These are phyloP conservation scores for Drosophila pruinosa DNA, from an alignment of 1,140 invertebrate species.

Conservation along the genomic window DNA sequence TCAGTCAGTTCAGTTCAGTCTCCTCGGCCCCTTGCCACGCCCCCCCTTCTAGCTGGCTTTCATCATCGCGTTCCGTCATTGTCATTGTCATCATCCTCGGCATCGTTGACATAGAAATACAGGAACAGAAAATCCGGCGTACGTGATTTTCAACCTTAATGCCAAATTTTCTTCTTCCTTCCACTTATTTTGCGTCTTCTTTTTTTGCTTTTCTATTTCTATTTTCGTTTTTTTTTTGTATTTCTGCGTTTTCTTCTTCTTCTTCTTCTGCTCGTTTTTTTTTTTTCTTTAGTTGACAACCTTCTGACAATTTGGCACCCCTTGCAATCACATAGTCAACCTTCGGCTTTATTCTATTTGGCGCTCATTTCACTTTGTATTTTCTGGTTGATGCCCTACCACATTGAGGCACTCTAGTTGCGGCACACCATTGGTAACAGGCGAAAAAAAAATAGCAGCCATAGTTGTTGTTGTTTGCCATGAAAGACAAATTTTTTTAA, in stretches of 20 bases:
- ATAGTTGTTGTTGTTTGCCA: too few relatives aligned
- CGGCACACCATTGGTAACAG: too few relatives aligned
- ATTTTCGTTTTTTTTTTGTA: not conserved
- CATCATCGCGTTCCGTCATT: conserved; percentile 34
- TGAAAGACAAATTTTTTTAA: too few relatives aligned
- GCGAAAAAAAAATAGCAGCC: too few relatives aligned
- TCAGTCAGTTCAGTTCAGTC: not conserved
- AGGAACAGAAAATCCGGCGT: conserved; percentile 66
- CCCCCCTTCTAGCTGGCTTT: not conserved
- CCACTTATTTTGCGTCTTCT: not conserved
- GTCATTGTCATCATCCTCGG: conserved; percentile 31
- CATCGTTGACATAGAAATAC: conserved; percentile 52
- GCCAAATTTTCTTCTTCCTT: conserved; percentile 31
- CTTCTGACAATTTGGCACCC: conserved; percentile 71
- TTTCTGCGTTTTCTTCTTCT: conserved; percentile 14
- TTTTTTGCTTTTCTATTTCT: not conserved
- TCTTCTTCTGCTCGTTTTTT: not conserved
- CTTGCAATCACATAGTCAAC: conserved; percentile 38
- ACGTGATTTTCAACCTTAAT: conserved; percentile 78
- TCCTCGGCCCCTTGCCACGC: not conserved
- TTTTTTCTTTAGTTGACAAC: conserved; percentile 57
- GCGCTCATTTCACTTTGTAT: conserved; percentile 62
- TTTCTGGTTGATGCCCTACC: conserved; percentile 12
- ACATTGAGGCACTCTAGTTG: not conserved
- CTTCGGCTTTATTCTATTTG: conserved; percentile 47